Conservation (phyloP, 2,888 invertebrate species). For the Pristionchus mayeri region DNA sequence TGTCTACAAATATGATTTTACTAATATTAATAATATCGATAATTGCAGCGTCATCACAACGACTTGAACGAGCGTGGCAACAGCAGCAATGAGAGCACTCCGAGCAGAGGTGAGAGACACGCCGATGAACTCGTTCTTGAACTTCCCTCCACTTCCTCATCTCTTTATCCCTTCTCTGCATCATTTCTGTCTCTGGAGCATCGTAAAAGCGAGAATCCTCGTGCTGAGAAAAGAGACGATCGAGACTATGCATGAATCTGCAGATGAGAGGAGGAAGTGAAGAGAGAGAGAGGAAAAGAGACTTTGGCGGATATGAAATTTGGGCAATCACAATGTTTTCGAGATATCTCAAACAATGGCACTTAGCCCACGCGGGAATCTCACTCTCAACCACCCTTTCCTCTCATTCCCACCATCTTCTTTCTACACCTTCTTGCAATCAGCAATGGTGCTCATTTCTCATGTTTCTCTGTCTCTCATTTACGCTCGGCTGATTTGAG, state of each 20-base stretch:
- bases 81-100: conserved; percentile 46
- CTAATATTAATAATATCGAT: not conserved
- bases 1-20: not conserved
- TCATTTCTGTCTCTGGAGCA: too few relatives aligned
- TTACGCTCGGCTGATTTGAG: not conserved
- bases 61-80: conserved; percentile 20
- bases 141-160: too few relatives aligned
- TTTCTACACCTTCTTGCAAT: conserved; percentile 1
- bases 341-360: not conserved
- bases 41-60: conserved; percentile 36
- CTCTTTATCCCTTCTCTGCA: too few relatives aligned
- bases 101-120: conserved; percentile 45
- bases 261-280: too few relatives aligned
- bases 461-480: conserved; percentile 23
- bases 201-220: not conserved
- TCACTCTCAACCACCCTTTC: not conserved
- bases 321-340: not conserved
- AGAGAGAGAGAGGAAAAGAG: not conserved
- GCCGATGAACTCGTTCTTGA: too few relatives aligned
- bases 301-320: not conserved
- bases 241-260: too few relatives aligned
- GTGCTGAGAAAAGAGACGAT: not conserved
- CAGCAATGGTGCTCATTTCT: not conserved
- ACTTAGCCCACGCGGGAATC: not conserved
- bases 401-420: not conserved